Base-by-base conservation (phyloP, 2,888 invertebrate genomes). In the Melinopterus prodromus region DNA sequence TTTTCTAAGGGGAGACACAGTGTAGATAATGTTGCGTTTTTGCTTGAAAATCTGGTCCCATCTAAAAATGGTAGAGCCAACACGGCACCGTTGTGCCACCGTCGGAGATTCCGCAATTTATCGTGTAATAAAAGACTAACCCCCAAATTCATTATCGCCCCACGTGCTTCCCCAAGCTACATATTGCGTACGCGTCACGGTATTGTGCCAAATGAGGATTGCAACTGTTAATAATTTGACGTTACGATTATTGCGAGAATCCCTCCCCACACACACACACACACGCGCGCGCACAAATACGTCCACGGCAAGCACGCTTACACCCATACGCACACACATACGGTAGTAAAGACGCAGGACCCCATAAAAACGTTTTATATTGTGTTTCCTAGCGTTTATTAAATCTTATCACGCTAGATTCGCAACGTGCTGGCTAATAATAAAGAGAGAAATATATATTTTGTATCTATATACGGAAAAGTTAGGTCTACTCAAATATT, bases 61-160 rank as follows among this genome's bases (percentile, higher is more conserved):
- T 53, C 2, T 53, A 53, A 53, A 53, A 53, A 53, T 53, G 53
- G 53, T 12, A 6, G 53, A 53, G 53, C 12, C 12, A 3, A 1
- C 12, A 53, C 53, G 53, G 12, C 1, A 53, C 12, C 9, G 76
- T 76, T 38, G 72, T 16, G 16, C 37, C 69, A 76, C 76, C 15
- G 16, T 75, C 75, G 2, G 76, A 76, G 76, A 76, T 76, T 76
- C 37, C 76, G 38, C 15, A 76, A 76, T 76, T 76, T 76, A 76
- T 69, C 53, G 16, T n/a, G 76, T 76, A 76, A 76, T 76, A 76
- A 76, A 76, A 53, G 38, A 14, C 15, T 38, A 76, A 76, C 76
- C 76, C 76, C 69, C 76, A 53, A 76, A 76, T 76, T 76, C 76
- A 76, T 76, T 76, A 76, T 76, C 76, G 16, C 38, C 35, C 36